Evolutionary conservation across 2,113 vertebrate genomes (phyloP), one percentile per base, ranked within the genome.

Genomic region (Crotalus horridus): DNA sequence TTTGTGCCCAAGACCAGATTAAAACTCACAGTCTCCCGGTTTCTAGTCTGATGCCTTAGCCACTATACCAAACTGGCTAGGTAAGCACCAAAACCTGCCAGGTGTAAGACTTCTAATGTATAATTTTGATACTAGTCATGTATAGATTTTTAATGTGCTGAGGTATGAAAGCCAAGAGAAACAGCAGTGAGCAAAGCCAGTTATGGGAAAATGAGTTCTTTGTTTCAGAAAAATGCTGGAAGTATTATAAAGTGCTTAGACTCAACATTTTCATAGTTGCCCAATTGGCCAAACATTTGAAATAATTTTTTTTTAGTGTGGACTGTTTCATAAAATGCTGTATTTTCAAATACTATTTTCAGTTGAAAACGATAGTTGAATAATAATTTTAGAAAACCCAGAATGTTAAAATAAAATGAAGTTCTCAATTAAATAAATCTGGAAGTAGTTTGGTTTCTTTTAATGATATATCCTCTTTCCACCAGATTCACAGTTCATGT

Each of bases 211-310:
- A 64, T 92, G 69, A 94, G 93, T 93, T 93, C 95, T 94, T 93
- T 94, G 93, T 87, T 93, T 95, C 93, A 95, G 87, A 95, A 96
- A 95, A 86, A 96, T 93, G 90, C 95, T 89, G 93, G 55, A 93
- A 87, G 94, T 95, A 94, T 85, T 90, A 87, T 33, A 93, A 96
- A 97, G 96, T 93, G 88, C 61, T 96, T 95, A 95, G 93, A 94
- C 93, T 96, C 93, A 96, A 94, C 89, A 7, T 95, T 85, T 92
- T 95, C 6, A 1, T 15, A 23, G 39, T 48, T 96, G 95, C 95
- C 95, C 94, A 94, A 91, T 17, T 95, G 96, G 95, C 95, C 94
- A 91, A 95, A 97, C 94, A 94, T 96, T 95, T 96, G 96, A 97
- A 95, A 94, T 64, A 92, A 94, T 94, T 96, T 0, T 89, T 51